Conservation (phyloP, 2,888 invertebrate genomes). For the Chrysomela aeneicollis region DNA sequence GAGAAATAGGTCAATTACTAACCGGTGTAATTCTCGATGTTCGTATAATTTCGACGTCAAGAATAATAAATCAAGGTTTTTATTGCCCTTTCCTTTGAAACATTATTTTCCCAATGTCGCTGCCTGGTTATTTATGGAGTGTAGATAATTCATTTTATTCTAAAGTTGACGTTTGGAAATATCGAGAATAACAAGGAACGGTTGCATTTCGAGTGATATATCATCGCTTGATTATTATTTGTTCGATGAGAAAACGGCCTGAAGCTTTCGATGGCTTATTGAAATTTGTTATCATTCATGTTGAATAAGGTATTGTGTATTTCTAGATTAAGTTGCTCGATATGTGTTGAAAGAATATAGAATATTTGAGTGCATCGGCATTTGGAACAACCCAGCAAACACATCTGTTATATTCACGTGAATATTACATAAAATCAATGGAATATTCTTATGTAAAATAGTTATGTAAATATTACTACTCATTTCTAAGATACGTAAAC, state of each 20-base stretch:
- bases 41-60: slow-evolving; percentile 37
- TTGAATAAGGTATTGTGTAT: neutral
- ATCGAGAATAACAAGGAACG: slow-evolving; percentile 37
- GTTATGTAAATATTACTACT: no score
- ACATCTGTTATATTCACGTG: no score
- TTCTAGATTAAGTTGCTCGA: no score
- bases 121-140: slow-evolving; percentile 39
- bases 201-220: slow-evolving; percentile 34
- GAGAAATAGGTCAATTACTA: slow-evolving; percentile 37
- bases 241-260: slow-evolving; percentile 3
- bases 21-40: slow-evolving; percentile 31
- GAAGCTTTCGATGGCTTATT: neutral
- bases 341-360: no score
- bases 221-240: slow-evolving; percentile 25
- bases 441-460: no score
- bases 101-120: slow-evolving; percentile 40
- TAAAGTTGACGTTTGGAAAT: slow-evolving; percentile 37
- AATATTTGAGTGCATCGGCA: no score
- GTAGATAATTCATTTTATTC: slow-evolving; percentile 42
- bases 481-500: no score
- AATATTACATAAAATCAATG: no score
- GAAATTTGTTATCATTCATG: slow-evolving; percentile 2
- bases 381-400: no score
- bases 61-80: slow-evolving; percentile 41
- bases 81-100: slow-evolving; percentile 38